A percentile compares a stretch with the other conserved stretches of the same genome.
These are phyloP conservation scores for Drosophila percnosoma DNA, from an alignment of 2,888 invertebrate genomes.

Conservation along the genomic window DNA sequence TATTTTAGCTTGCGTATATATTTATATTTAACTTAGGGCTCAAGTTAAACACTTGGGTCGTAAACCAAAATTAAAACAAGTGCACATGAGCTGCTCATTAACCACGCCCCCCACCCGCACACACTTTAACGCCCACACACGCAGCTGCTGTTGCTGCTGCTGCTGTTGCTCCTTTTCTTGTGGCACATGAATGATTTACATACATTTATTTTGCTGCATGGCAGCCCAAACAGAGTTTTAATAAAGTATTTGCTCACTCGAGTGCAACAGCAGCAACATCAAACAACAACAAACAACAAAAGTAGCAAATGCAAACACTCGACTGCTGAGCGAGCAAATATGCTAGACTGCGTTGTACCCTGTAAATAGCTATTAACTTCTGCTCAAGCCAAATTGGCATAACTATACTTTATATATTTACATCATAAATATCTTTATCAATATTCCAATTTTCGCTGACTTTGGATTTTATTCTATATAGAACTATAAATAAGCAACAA, in stretches of 20 bases:
- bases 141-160: background rate
- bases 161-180: background rate
- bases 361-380: background rate
- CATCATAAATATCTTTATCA: background rate
- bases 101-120: constrained; percentile 30
- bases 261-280: constrained; percentile 61
- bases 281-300: constrained; percentile 12
- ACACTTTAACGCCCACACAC: background rate
- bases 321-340: background rate
- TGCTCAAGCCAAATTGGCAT: background rate
- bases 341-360: constrained; percentile 5
- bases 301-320: constrained; percentile 48
- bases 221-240: constrained; percentile 67
- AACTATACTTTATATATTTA: background rate
- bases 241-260: constrained; percentile 77
- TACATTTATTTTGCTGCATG: constrained; percentile 28
- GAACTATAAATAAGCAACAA: background rate
- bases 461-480: background rate
- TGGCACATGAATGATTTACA: constrained; percentile 55
- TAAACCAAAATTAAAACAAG: constrained; percentile 64
- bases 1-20: constrained; percentile 13
- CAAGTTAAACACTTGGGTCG: constrained; percentile 58
- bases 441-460: background rate
- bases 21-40: constrained; percentile 54
- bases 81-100: constrained; percentile 66